phyloP scores from a whole-genome alignment of 2,113 vertebrate genomes.

The Ctenodactylus gundi region DNA sequence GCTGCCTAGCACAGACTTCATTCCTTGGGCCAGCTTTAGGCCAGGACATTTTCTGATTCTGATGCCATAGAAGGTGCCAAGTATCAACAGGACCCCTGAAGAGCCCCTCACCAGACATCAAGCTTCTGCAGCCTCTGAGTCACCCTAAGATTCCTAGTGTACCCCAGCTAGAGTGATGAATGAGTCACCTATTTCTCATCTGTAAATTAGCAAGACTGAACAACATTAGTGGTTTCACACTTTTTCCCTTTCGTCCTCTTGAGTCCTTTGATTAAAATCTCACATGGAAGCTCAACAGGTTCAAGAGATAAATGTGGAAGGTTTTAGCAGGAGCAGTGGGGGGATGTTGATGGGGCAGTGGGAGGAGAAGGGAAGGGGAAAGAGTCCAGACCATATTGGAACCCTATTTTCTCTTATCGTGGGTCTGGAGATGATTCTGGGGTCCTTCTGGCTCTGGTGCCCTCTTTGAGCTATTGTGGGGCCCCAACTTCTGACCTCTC shows the following conservation, averaged over 20 bases:
- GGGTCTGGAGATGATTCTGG: neutral
- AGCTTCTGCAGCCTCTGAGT: neutral
- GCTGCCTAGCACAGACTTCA: neutral
- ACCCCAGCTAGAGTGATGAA: neutral
- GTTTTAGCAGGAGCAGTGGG: neutral
- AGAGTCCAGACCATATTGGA: neutral
- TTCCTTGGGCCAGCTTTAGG: neutral
- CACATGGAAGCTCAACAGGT: neutral
- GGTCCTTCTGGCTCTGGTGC: neutral
- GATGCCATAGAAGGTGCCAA: neutral
- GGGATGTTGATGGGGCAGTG: neutral
- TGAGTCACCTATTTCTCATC: neutral
- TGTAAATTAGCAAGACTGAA: neutral
- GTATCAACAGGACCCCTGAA: fast-evolving
- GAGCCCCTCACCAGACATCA: neutral
- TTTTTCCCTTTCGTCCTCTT: neutral
- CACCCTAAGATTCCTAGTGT: neutral
- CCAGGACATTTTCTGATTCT: neutral
- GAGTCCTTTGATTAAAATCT: constrained; percentile 4
- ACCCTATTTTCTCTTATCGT: too few species aligned
- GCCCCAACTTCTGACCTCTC: neutral
- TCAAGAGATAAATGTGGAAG: neutral
- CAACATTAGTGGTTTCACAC: neutral
- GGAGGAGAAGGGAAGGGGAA: neutral
- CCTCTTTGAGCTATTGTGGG: neutral